phyloP scores from a whole-genome alignment of 2,113 vertebrate species.

The Zosterops lateralis region DNA sequence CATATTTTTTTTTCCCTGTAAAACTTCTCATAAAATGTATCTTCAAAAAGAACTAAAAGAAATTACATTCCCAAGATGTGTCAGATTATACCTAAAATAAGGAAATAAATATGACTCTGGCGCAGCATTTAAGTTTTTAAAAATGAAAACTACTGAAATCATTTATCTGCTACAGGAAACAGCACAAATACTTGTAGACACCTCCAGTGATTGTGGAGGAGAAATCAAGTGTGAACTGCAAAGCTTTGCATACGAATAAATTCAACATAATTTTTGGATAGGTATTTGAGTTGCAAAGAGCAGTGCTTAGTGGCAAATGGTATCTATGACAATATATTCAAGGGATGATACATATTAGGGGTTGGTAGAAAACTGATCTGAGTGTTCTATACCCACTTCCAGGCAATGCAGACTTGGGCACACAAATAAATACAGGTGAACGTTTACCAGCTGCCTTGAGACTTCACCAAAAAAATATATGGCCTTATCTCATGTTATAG shows the following conservation, averaged over 20 bases:
- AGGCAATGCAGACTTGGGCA: background rate
- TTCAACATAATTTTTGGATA: background rate
- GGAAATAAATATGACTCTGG: background rate
- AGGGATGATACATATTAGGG: background rate
- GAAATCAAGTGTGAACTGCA: background rate
- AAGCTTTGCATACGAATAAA: background rate
- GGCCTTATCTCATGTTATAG: background rate
- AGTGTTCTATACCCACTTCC: background rate
- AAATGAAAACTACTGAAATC: background rate
- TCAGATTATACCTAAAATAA: background rate
- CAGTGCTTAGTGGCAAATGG: background rate
- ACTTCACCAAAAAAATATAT: background rate
- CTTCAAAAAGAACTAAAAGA: background rate
- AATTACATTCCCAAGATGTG: accelerated
- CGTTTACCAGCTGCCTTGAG: background rate
- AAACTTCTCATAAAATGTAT: background rate
- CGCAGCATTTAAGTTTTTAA: background rate
- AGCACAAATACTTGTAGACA: background rate
- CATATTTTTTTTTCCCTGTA: background rate
- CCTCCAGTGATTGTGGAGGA: background rate
- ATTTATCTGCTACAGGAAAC: background rate
- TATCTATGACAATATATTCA: background rate
- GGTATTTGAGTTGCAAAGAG: background rate
- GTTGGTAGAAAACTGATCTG: background rate
- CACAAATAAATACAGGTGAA: background rate